Base-by-base conservation (phyloP, 1,140 invertebrate genomes). In the Sinonovacula constricta region DNA sequence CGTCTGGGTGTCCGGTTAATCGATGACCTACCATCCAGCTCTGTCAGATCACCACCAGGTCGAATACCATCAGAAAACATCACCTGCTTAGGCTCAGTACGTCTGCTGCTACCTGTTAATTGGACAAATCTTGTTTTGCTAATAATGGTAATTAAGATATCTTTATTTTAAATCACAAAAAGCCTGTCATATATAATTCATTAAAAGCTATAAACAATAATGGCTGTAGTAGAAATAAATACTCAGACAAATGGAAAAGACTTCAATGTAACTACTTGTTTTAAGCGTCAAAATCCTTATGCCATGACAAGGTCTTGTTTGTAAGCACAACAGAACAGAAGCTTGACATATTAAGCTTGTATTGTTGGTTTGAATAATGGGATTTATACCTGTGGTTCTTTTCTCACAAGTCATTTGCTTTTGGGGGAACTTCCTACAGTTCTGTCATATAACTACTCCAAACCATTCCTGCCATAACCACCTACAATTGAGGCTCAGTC, bases 51-150 rank as follows among this genome's bases (percentile, higher is more conserved):
- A 87, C 95, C 96, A 76, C 96, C 96, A 72, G 96, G 96, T 82
- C 96, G 93, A 88, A 97, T 97, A 81, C 96, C 96, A 92, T 97
- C 96, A 86, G 95, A 97, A 90, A 97, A 97, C 93, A 97, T 97
- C 10, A 97, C 96, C 67, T 88, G 87, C 63, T 90, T 90, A n/a
- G 86, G 87, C 57, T 89, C 89, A 33, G 81, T 80, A 22, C 80
- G 71, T 60, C 82, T 72, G 28, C 81, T 83, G 67, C 81, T 84
- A 22, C 88, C 88, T 89, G 62, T n/a, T n/a, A n/a, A n/a, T n/a
- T n/a, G n/a, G n/a, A n/a, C n/a, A n/a, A n/a, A n/a, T n/a, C n/a
- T n/a, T n/a, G n/a, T n/a, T n/a, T n/a, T n/a, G n/a, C n/a, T n/a
- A n/a, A n/a, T n/a, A n/a, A n/a, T n/a, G n/a, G n/a, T n/a, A 53